Evolutionary conservation across 2,888 invertebrate genomes (phyloP).

Genomic region (Malthinus flaveolus): DNA sequence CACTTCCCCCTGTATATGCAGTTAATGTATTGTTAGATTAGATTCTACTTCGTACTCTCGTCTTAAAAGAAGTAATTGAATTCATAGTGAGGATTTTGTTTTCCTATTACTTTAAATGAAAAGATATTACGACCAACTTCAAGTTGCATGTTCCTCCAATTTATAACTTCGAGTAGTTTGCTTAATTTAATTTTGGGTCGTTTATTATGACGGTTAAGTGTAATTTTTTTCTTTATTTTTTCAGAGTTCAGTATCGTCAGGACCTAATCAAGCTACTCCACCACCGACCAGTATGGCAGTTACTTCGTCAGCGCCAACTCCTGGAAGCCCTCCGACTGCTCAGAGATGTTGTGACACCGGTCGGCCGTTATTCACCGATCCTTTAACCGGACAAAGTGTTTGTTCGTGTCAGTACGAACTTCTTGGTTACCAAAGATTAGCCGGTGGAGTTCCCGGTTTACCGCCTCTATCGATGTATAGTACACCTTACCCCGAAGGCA

Average conservation of each 20-base stretch:
- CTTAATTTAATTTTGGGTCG: too few relatives aligned
- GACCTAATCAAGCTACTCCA: conserved; percentile 42
- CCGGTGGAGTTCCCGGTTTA: conserved; percentile 66
- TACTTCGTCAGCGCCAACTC: conserved; percentile 54
- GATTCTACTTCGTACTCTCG: conserved; percentile 4
- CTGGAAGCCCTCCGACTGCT: conserved; percentile 58
- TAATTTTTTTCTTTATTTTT: conserved; percentile 36
- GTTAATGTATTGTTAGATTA: conserved; percentile 26
- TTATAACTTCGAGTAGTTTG: too few relatives aligned
- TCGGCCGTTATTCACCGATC: conserved; percentile 87
- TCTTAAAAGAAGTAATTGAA: conserved; percentile 6
- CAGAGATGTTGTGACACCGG: conserved; percentile 90
- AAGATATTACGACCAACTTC: too few relatives aligned
- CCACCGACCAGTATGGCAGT: conserved; percentile 52
- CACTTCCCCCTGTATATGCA: conserved; percentile 26
- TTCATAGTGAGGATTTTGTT: conserved; percentile 1
- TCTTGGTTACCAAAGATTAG: conserved; percentile 81
- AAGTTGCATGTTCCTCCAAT: too few relatives aligned
- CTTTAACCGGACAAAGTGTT: conserved; percentile 84
- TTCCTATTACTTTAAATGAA: not conserved
- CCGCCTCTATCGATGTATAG: conserved; percentile 80
- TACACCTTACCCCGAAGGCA: conserved; percentile 78
- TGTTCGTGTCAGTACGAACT: conserved; percentile 92
- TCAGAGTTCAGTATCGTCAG: conserved; percentile 50
- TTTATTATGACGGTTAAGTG: not conserved